Base-by-base conservation (phyloP, 2,888 invertebrate species). In the Altica lythri region DNA sequence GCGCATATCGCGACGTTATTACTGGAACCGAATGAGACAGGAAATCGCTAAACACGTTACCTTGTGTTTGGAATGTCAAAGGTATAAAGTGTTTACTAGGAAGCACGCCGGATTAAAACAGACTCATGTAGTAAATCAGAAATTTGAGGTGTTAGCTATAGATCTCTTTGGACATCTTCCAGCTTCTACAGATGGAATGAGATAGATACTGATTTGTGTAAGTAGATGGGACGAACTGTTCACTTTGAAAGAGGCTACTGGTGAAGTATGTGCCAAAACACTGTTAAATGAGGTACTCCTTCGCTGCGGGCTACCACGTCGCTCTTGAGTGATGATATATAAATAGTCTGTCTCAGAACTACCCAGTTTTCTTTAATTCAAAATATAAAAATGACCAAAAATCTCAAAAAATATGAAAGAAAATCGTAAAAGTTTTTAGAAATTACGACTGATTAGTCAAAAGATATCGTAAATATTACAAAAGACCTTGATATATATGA, bases 281-380 rank as follows among this genome's bases (percentile, higher is more conserved):
- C 57, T 70, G 16, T 49, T 68, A 6, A 52, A 67, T 14, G 65
- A 70, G 53, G 53, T 68, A 18, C 53, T 68, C 14, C 56, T 67
- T 2, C 59, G 73, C 1, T 73, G 67, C 57, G 74, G 73, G 1
- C 35, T 64, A 1, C 73, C 73, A 0, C 18, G 72, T 1, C n/a
- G n/a, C n/a, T n/a, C n/a, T n/a, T n/a, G n/a, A n/a, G n/a, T n/a
- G 73, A 76, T 48, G 75, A 75, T 48, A n/a, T n/a, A n/a, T n/a
- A n/a, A n/a, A n/a, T n/a, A n/a, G n/a, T n/a, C n/a, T n/a, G n/a
- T n/a, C n/a, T n/a, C n/a, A n/a, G n/a, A n/a, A n/a, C n/a, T n/a
- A n/a, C n/a, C n/a, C n/a, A n/a, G n/a, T n/a, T n/a, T n/a, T n/a
- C n/a, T n/a, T n/a, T n/a, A n/a, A n/a, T n/a, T n/a, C n/a, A n/a